Conservation (phyloP, 1,140 invertebrate genomes). For the Thereuonema tuberculata region DNA sequence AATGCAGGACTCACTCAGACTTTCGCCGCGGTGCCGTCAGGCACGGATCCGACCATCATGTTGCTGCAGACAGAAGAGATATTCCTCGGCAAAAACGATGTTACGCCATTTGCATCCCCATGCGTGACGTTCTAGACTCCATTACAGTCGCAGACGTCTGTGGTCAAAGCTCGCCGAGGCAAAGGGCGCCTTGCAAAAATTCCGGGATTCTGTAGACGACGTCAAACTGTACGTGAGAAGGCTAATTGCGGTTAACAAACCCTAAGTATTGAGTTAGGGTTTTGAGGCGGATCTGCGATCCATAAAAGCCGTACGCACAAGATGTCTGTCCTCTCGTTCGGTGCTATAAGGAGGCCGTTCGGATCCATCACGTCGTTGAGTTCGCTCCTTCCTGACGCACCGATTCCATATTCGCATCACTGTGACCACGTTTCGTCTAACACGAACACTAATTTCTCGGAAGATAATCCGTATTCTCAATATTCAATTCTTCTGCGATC, state of each 20-base stretch:
- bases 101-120: too few species aligned
- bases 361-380: not conserved
- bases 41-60: too few species aligned
- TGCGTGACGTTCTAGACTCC: too few species aligned
- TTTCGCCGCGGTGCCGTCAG: too few species aligned
- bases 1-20: too few species aligned
- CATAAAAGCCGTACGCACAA: too few species aligned
- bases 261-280: too few species aligned
- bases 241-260: not conserved
- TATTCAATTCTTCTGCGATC: not conserved
- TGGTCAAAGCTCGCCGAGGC: not conserved
- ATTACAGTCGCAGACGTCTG: too few species aligned
- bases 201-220: not conserved
- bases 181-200: not conserved
- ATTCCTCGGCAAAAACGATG: too few species aligned
- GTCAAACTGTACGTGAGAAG: not conserved
- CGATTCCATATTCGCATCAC: not conserved
- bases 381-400: not conserved
- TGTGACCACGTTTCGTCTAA: not conserved
- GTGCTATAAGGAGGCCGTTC: not conserved
- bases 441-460: not conserved
- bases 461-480: not conserved
- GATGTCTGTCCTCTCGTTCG: too few species aligned
- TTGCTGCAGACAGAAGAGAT: too few species aligned
- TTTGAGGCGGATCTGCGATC: too few species aligned